These are phyloP conservation scores for Chiloscyllium punctatum DNA, from an alignment of 2,797 vertebrate species.

Conservation along the genomic window DNA sequence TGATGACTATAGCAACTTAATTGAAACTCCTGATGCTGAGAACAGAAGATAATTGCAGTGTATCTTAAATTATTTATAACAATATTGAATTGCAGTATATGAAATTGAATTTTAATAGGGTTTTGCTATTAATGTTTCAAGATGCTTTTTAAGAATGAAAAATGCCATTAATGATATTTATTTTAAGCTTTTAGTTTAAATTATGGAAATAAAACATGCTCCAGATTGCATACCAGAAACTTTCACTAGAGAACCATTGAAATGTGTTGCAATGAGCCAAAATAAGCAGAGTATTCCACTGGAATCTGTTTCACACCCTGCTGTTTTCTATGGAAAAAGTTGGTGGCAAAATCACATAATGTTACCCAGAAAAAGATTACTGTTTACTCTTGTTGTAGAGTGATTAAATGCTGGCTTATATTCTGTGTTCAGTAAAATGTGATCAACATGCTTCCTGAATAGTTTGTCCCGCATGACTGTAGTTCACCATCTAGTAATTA, in stretches of 20 bases:
- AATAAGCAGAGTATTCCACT: constrained; percentile 27
- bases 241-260: constrained; percentile 10
- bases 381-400: constrained; percentile 39
- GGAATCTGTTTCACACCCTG: constrained; percentile 35
- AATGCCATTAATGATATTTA: background rate
- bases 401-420: constrained; percentile 25
- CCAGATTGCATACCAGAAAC: constrained; percentile 25
- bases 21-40: constrained; percentile 34
- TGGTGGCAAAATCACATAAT: constrained; percentile 29
- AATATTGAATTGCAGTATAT: background rate
- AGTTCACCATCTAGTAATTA: background rate
- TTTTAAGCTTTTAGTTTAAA: background rate
- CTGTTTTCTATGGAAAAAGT: constrained; percentile 33
- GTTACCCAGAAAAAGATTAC: constrained; percentile 34
- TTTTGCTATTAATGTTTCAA: constrained; percentile 1
- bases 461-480: constrained; percentile 41
- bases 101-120: background rate
- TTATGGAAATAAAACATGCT: constrained; percentile 29
- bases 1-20: background rate
- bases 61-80: background rate
- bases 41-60: background rate
- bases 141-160: constrained; percentile 33
- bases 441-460: constrained; percentile 27
- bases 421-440: constrained; percentile 38
- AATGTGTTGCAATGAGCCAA: constrained; percentile 24